These are phyloP conservation scores for Fundulus diaphanus DNA, from an alignment of 2,797 vertebrate species.

Conservation along the genomic window DNA sequence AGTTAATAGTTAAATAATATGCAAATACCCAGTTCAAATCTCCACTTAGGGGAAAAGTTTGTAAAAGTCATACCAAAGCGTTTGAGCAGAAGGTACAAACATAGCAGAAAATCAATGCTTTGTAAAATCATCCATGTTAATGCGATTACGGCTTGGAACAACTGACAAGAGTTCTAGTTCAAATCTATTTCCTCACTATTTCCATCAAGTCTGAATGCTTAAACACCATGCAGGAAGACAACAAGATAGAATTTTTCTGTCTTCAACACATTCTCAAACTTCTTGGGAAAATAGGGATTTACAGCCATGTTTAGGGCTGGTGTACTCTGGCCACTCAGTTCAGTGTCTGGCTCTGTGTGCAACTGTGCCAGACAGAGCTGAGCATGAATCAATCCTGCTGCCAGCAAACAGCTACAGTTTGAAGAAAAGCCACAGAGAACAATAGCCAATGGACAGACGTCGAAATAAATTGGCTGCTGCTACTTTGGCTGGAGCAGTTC, in stretches of 20 bases:
- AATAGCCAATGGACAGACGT: constrained; percentile 1
- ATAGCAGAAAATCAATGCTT: not conserved
- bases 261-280: not conserved
- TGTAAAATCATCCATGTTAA: not conserved
- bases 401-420: not conserved
- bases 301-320: not conserved
- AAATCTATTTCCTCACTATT: not conserved
- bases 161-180: not conserved
- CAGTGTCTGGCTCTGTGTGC: constrained; percentile 1
- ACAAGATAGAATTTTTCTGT: not conserved
- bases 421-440: constrained; percentile 4
- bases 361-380: not conserved
- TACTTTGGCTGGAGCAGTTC: not conserved
- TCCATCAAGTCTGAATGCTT: not conserved
- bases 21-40: not conserved
- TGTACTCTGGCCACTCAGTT: not conserved
- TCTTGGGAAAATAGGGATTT: not conserved
- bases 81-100: not conserved
- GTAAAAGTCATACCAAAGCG: not conserved
- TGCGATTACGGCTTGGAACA: not conserved
- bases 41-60: not conserved
- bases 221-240: not conserved
- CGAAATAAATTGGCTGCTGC: constrained; percentile 9
- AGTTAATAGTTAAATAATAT: not conserved
- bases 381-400: not conserved